These are phyloP conservation scores for Bolinopsis microptera DNA, from an alignment of 37 sponge, comb jelly and placozoan species.

Conservation along the genomic window DNA sequence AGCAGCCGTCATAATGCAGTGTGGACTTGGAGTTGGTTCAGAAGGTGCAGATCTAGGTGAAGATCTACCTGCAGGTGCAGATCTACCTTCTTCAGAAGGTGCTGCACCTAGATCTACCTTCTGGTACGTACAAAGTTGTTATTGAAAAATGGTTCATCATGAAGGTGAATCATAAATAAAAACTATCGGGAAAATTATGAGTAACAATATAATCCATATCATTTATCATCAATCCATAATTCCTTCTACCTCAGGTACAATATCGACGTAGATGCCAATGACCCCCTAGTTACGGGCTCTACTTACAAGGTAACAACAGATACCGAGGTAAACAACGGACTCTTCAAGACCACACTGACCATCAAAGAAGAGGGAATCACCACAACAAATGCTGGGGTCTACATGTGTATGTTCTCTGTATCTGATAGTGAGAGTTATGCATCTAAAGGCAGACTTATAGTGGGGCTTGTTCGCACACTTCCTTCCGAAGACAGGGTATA, in stretches of 20 bases:
- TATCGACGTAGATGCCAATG: too few species aligned
- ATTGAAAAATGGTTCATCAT: too few species aligned
- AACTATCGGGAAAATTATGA: too few species aligned
- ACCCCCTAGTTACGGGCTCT: neutral
- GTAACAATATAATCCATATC: too few species aligned
- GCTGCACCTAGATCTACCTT: neutral
- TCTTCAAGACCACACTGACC: neutral
- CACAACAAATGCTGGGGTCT: neutral
- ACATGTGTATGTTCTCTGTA: neutral
- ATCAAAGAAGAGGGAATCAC: neutral
- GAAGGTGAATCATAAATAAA: too few species aligned
- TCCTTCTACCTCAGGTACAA: too few species aligned
- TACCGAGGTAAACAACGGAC: neutral
- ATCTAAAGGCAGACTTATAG: neutral
- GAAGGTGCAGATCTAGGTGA: too few species aligned
- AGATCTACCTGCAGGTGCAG: neutral
- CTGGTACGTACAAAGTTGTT: neutral
- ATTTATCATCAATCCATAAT: too few species aligned
- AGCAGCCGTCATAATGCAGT: neutral
- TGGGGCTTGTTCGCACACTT: neutral
- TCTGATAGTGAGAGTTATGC: neutral
- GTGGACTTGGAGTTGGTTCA: neutral
- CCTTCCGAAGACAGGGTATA: neutral
- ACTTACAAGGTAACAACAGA: neutral
- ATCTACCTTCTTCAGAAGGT: neutral